Percentiles rank a stretch among this genome's conserved stretches.
Conservation (phyloP, 2,113 vertebrate genomes). For the Epinephelus moara region DNA sequence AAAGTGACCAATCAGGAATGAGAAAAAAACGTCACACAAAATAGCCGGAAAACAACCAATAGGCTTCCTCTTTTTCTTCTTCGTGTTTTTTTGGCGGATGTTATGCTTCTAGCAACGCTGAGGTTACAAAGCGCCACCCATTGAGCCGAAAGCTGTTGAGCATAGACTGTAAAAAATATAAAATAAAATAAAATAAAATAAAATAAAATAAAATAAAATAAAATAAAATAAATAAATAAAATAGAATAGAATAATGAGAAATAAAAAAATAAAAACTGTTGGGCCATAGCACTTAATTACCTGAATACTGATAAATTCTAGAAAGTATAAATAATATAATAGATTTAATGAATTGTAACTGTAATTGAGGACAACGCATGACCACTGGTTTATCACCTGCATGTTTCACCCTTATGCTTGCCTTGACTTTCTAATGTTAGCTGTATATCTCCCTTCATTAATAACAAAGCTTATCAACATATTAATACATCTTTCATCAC, state of each 20-base stretch:
- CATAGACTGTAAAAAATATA: too few relatives aligned
- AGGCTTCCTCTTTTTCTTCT: background rate
- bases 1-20: conserved; percentile 20
- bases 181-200: too few relatives aligned
- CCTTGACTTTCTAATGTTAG: background rate
- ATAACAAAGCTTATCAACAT: background rate
- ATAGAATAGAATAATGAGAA: too few relatives aligned
- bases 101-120: background rate
- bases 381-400: background rate
- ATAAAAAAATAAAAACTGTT: too few relatives aligned
- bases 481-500: background rate
- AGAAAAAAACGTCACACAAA: background rate
- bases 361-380: too few relatives aligned
- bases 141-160: background rate
- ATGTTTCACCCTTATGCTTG: background rate
- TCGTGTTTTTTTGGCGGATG: background rate
- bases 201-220: too few relatives aligned
- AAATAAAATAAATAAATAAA: too few relatives aligned
- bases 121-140: background rate
- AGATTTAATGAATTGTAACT: too few relatives aligned
- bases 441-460: background rate
- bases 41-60: background rate
- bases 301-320: background rate
- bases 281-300: background rate
- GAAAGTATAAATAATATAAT: background rate